Evolutionary conservation across 2,888 invertebrate genomes (phyloP).

Genomic region (Rugalucina vietnamica): DNA sequence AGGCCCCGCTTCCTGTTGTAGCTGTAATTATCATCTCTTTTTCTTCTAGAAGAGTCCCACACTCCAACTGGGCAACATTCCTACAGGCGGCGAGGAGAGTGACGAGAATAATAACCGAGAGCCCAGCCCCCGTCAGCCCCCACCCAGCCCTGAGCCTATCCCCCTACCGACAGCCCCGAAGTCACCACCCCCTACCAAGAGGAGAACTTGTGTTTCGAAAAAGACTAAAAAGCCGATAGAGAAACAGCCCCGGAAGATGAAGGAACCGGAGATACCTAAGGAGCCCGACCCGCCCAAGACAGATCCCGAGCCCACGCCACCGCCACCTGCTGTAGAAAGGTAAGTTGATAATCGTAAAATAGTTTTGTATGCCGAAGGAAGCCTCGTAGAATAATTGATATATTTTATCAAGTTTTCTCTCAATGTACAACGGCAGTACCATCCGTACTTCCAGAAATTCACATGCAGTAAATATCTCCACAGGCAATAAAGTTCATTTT

Average conservation of each 20-base stretch:
- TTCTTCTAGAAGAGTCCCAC: not conserved
- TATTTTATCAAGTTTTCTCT: too few species aligned
- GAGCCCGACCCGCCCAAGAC: constrained; percentile 18
- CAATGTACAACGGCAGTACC: too few species aligned
- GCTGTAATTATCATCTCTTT: not conserved
- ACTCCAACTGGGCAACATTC: not conserved
- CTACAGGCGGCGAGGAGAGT: constrained; percentile 35
- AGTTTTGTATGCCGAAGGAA: too few species aligned
- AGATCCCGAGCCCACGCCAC: constrained; percentile 21
- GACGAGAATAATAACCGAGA: constrained; percentile 21
- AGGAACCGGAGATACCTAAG: constrained; percentile 44
- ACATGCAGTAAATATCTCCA: too few species aligned
- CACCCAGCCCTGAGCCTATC: constrained; percentile 53
- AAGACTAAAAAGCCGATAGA: constrained; percentile 58
- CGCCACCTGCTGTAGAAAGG: constrained; percentile 23
- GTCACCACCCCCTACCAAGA: constrained; percentile 32
- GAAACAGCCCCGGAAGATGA: constrained; percentile 41
- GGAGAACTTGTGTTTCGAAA: constrained; percentile 45
- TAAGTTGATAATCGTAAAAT: too few species aligned
- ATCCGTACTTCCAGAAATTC: too few species aligned
- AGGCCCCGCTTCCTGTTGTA: too few species aligned
- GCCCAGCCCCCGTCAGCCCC: constrained; percentile 52
- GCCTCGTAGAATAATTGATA: too few species aligned
- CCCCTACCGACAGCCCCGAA: constrained; percentile 13
- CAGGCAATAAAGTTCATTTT: too few species aligned